A percentile compares a stretch with the other conserved stretches of the same genome.
Evolutionary conservation across 2,113 vertebrate species (phyloP).

Genomic region (Antechinus stuartii): DNA sequence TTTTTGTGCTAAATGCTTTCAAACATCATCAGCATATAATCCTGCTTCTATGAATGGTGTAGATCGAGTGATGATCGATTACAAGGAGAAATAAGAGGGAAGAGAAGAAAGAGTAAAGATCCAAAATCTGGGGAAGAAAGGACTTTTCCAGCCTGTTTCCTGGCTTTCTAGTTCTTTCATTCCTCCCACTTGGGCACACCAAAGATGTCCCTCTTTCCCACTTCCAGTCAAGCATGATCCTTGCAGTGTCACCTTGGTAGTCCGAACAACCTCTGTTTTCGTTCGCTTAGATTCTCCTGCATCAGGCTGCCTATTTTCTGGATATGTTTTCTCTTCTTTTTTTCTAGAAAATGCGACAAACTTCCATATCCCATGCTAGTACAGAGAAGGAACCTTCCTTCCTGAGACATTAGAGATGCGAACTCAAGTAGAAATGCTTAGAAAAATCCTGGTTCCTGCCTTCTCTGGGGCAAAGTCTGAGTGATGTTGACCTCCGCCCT

Average conservation of each 20-base stretch:
- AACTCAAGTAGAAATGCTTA: background rate
- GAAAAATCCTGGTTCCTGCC: background rate
- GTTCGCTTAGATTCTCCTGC: background rate
- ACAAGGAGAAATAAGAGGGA: background rate
- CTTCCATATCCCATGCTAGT: background rate
- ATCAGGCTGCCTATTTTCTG: background rate
- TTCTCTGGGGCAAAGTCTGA: background rate
- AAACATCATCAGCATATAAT: background rate
- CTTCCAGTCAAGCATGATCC: background rate
- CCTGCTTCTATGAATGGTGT: background rate
- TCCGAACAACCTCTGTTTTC: background rate
- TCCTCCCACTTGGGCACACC: background rate
- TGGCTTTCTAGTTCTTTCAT: background rate
- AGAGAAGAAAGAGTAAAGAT: background rate
- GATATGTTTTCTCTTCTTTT: background rate
- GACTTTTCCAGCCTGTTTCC: background rate
- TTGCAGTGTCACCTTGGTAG: background rate
- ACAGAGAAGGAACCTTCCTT: background rate
- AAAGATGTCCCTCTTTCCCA: background rate
- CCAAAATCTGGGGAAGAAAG: background rate
- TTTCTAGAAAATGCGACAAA: background rate
- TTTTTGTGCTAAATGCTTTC: background rate
- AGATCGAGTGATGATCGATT: too few species aligned
- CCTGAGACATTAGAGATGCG: background rate
- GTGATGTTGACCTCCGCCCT: background rate